Conservation (phyloP, 2,888 invertebrate genomes). For the Formica aserva region DNA sequence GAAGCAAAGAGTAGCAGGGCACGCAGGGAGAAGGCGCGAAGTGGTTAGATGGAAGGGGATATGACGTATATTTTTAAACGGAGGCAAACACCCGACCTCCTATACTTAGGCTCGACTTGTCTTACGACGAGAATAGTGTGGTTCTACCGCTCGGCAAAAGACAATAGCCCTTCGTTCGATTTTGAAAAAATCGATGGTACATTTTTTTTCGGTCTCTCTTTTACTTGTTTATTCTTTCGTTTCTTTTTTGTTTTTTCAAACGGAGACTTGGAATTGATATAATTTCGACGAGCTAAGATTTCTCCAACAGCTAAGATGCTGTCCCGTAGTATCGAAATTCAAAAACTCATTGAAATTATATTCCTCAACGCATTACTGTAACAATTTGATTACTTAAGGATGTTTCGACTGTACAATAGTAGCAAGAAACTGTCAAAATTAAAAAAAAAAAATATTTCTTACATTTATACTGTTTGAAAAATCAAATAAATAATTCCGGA, state of each 20-base stretch:
- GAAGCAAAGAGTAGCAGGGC: slow-evolving; percentile 24
- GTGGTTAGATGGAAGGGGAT: slow-evolving; percentile 37
- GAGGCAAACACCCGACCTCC: slow-evolving; percentile 73
- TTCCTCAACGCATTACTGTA: background rate
- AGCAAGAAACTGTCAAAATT: no score
- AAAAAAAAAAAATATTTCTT: no score
- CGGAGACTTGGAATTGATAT: background rate
- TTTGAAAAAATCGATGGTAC: background rate
- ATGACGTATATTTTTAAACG: slow-evolving; percentile 75
- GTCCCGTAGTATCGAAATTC: background rate
- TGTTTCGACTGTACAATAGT: no score
- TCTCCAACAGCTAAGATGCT: no score
- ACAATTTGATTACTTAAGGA: background rate
- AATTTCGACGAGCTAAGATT: background rate
- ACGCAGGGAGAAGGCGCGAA: background rate
- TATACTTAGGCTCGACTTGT: slow-evolving; percentile 76
- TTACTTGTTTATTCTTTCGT: background rate
- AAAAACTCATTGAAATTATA: background rate
- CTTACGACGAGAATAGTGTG: slow-evolving; percentile 80
- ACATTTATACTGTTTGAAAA: no score
- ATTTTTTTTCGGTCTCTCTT: background rate
- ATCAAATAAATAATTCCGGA: no score
- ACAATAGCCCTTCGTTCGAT: slow-evolving; percentile 41
- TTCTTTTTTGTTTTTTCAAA: background rate
- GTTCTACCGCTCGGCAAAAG: slow-evolving; percentile 58